Percentiles rank a stretch among this genome's conserved stretches.
phyloP scores from a whole-genome alignment of 2,797 vertebrate species.

The Tokudaia muenninki region DNA sequence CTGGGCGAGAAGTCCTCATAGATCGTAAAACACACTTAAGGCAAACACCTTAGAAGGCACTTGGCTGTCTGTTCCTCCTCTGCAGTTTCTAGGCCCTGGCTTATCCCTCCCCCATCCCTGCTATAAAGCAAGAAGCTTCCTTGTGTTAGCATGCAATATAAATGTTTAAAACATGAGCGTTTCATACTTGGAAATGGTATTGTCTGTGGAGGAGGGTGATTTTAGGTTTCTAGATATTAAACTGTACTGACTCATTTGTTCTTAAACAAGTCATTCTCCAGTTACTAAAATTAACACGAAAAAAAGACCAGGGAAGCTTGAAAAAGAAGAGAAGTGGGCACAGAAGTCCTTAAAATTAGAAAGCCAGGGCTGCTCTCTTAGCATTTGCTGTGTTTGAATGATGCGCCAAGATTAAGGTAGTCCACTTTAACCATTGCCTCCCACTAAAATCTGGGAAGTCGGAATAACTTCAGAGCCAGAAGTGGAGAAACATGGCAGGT shows the following conservation, averaged over 20 bases:
- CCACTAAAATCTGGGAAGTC: background rate
- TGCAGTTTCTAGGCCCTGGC: background rate
- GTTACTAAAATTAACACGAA: conserved; percentile 79
- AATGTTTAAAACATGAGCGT: conserved; percentile 66
- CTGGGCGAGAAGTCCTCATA: no score
- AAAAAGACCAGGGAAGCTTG: conserved; percentile 73
- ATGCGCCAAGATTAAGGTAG: conserved; percentile 8
- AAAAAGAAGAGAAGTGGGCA: conserved; percentile 66
- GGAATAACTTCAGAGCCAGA: background rate
- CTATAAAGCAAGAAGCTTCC: conserved; percentile 24
- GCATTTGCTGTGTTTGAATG: conserved; percentile 50
- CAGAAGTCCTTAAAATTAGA: conserved; percentile 71
- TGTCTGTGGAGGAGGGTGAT: conserved; percentile 74
- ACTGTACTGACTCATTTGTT: conserved; percentile 81
- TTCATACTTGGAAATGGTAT: conserved; percentile 64
- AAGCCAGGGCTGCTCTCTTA: conserved; percentile 37
- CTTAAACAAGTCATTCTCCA: conserved; percentile 75
- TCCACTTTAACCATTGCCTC: conserved; percentile 11
- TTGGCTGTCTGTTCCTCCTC: background rate
- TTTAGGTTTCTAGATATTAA: conserved; percentile 78
- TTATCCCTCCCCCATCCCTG: background rate
- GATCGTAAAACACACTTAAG: background rate
- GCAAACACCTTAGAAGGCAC: background rate
- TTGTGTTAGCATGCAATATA: background rate
- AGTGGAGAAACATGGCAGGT: background rate